These are phyloP conservation scores for Cottoperca gobio DNA, from an alignment of 2,797 vertebrate species.

Conservation along the genomic window DNA sequence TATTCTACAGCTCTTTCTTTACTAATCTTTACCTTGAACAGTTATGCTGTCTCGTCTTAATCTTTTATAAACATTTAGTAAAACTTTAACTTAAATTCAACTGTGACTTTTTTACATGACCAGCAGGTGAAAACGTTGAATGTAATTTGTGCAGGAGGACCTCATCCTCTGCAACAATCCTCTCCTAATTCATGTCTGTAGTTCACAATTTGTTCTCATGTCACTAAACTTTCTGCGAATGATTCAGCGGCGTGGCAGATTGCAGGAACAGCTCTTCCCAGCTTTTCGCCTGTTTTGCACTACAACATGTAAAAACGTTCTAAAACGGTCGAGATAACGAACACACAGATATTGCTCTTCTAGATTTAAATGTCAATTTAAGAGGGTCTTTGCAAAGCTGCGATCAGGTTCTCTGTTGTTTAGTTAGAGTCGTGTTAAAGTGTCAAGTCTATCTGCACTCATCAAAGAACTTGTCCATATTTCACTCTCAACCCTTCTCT, in stretches of 20 bases:
- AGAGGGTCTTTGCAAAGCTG: conserved; percentile 39
- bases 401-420: conserved; percentile 40
- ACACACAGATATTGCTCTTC: conserved; percentile 35
- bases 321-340: conserved; percentile 36
- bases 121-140: conserved; percentile 9
- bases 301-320: conserved; percentile 34
- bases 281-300: conserved; percentile 29
- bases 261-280: conserved; percentile 25
- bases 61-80: conserved; percentile 23
- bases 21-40: conserved; percentile 25
- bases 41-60: not conserved
- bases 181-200: conserved; percentile 6
- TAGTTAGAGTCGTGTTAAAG: conserved; percentile 34
- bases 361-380: conserved; percentile 33
- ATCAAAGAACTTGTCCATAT: conserved; percentile 45
- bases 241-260: conserved; percentile 13
- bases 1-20: conserved; percentile 16
- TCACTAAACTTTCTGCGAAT: conserved; percentile 16
- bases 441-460: conserved; percentile 35
- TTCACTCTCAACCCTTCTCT: conserved; percentile 37
- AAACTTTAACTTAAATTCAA: conserved; percentile 8
- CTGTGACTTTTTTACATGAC: not conserved
- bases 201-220: conserved; percentile 15
- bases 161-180: conserved; percentile 10
- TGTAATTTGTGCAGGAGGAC: not conserved